Conservation (phyloP, 1,140 invertebrate genomes). For the Drepana arcuata region DNA sequence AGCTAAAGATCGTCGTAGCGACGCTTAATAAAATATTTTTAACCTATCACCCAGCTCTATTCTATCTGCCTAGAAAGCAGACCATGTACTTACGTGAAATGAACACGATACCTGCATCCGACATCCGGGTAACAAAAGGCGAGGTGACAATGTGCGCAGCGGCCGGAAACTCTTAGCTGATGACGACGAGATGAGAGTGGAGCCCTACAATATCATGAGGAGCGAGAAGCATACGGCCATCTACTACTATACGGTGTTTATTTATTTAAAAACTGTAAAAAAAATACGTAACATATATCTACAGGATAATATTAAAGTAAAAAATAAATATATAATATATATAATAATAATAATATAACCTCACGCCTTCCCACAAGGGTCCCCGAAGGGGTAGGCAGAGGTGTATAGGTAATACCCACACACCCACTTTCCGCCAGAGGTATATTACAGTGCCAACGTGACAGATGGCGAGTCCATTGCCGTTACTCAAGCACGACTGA, state of each 20-base stretch:
- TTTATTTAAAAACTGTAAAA: not conserved
- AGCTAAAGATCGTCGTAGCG: no score
- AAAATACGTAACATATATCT: not conserved
- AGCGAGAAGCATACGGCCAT: not conserved
- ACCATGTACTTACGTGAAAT: not conserved
- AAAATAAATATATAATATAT: not conserved
- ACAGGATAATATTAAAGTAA: not conserved
- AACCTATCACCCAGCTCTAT: no score
- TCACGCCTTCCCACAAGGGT: no score
- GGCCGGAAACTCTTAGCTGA: constrained; percentile 31
- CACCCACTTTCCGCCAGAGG: no score
- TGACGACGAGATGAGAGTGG: constrained; percentile 16
- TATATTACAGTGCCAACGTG: no score
- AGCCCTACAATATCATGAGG: not conserved
- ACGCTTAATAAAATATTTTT: no score
- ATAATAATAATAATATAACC: not conserved
- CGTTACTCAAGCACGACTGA: no score
- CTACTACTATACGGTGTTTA: not conserved
- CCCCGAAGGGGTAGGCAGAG: no score
- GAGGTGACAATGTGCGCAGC: constrained; percentile 19
- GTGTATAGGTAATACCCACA: no score
- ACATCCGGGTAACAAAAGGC: constrained; percentile 2
- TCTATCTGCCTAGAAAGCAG: not conserved
- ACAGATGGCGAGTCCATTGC: no score
- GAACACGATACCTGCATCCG: not conserved